Evolutionary conservation across 2,797 vertebrate species (phyloP), one percentile per base, ranked within the genome.

Genomic region (Leptatherina wallacei): DNA sequence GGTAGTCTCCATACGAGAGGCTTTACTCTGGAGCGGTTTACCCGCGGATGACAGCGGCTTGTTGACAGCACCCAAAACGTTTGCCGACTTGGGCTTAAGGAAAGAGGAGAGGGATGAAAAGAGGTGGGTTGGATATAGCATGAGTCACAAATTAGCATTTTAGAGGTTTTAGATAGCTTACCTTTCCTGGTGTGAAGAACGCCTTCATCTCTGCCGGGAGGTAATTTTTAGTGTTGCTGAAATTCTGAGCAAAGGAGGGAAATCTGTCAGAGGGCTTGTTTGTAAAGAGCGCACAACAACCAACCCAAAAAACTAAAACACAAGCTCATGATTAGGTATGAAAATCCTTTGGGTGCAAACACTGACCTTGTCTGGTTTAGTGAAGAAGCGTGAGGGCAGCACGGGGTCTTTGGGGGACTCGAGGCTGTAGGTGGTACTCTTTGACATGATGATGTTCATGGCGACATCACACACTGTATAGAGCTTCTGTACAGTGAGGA

Each of bases 321-420:
- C 30, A 9, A 32, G 12, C 47, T 3, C 18, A 12, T 30, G 52
- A 16, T 30, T 8, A 27, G 20, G 18, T 9, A 20, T 49, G 0
- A 5, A 12, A 24, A 72, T 0, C 2, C 11, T 56, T 29, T 9
- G 32, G 9, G 12, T 13, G 51, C 1, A 69, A 29, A 35, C 7
- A 61, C 85, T 10, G 81, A 99, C 98, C 97, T 99, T 99, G 90
- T 99, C 98, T 16, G 97, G 98, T 71, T 99, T 97, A 79, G 98
- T 99, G 89, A 99, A 99, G 85, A 95, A 99, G 76, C 96, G 94
- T 9, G 97, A 95, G 32, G 98, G 98, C 65, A 99, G 93, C 59
- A 99, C 97, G 0, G 98, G 98, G 87, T 99, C 98, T 94, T 99
- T 99, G 18, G 98, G 98, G 1, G 98, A 99, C 92, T 99, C 98